A percentile compares a stretch with the other conserved stretches of the same genome.
Conservation (phyloP, 2,888 invertebrate species). For the Mesorhabditis spiculigera region DNA sequence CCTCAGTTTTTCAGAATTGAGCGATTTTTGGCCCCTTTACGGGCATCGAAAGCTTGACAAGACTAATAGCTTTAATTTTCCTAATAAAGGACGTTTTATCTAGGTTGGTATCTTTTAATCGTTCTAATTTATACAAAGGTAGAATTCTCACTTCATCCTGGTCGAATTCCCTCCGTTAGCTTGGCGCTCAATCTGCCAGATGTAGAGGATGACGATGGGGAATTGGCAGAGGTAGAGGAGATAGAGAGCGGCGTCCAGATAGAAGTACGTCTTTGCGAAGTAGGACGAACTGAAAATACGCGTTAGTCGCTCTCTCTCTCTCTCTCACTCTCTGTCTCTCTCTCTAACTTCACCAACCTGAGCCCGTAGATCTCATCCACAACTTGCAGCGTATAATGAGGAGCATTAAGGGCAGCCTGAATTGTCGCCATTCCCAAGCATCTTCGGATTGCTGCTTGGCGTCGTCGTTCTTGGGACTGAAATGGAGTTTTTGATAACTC, state of each 20-base stretch:
- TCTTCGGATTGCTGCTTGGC: slow-evolving; percentile 42
- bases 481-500: not conserved
- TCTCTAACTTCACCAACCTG: slow-evolving; percentile 13
- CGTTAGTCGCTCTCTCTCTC: not conserved
- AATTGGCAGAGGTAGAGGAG: slow-evolving; percentile 47
- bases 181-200: not conserved
- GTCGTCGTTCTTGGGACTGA: slow-evolving; percentile 21
- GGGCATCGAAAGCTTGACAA: no score
- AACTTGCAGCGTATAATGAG: slow-evolving; percentile 44
- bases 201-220: slow-evolving; percentile 43
- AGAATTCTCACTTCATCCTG: not conserved
- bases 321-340: not conserved
- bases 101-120: no score
- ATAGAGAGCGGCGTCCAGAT: slow-evolving; percentile 44
- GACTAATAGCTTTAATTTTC: no score
- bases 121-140: no score
- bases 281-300: not conserved
- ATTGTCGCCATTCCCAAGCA: slow-evolving; percentile 47
- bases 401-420: slow-evolving; percentile 45
- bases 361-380: slow-evolving; percentile 41
- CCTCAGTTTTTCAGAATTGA: no score
- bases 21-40: no score
- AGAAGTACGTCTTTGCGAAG: slow-evolving; percentile 29
- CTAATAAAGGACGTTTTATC: no score
- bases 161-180: not conserved